Evolutionary conservation across 2,113 vertebrate species (phyloP), one percentile per base, ranked within the genome.

Genomic region (Ceuthmochares aereus): DNA sequence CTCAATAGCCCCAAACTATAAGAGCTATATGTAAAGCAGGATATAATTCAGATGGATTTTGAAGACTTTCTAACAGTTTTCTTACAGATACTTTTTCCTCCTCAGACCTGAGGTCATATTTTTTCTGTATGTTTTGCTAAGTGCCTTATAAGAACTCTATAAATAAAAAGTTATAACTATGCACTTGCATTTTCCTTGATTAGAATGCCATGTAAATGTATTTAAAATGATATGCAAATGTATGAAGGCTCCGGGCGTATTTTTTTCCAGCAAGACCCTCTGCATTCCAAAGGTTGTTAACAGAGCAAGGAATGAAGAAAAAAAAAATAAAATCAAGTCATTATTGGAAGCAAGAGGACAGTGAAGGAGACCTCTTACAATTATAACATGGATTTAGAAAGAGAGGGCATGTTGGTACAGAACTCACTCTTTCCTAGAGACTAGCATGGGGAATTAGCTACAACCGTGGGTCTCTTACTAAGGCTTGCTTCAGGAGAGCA

Each of bases 151-250:
- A 75, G 80, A 95, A 89, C n/a, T 92, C 88, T 89, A 95, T 89
- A 95, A 96, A 95, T 95, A 96, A 91, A 55, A 94, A 90, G 73
- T 94, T 94, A 90, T 77, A 93, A 90, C 76, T 56, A 20, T 67
- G 56, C 4, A 20, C 92, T 95, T 93, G 83, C 86, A 84, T 95
- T 96, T 96, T 89, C 73, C 93, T 94, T 96, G 93, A 96, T 97
- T 97, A 93, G 96, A 94, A 95, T 89, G 83, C 7, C 8, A 90
- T 96, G 90, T 89, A 96, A 94, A 96, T 96, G 76, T 94, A 93
- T 97, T 96, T 96, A 75, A 93, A 97, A 93, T 96, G 7, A 83
- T 79, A 95, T 95, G 95, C 83, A 96, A 97, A 96, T 92, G 36
- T 95, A 90, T 25, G 73, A 90, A 86, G 8, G 60, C 85, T 95